Evolutionary conservation across 2,797 vertebrate genomes (phyloP), one percentile per base, ranked within the genome.

Genomic region (Bryconaethiops microstoma): DNA sequence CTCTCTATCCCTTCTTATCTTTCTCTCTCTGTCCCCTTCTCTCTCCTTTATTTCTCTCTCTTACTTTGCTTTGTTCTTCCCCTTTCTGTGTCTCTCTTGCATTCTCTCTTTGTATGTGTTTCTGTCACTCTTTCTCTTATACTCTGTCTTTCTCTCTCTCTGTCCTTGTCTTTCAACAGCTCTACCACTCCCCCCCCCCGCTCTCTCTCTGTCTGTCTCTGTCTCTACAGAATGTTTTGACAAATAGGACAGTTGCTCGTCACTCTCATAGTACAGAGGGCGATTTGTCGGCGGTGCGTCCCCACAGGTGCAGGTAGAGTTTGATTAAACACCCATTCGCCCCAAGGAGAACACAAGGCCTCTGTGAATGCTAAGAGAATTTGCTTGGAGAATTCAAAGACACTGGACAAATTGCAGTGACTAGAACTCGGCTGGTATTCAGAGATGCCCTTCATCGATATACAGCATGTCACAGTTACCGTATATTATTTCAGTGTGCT

Each of bases 301-400:
- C 80, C 45, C 52, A 64, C 55, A 35, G 60, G 23, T 67, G 60
- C 64, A 78, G 78, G 72, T 75, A 71, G 60, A 17, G 52, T 57
- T 81, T 83, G 75, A 86, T 86, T 83, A 81, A 85, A 81, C 50
- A 35, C 39, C 21, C 60, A 16, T 48, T 64, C 67, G 50, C 54
- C 62, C 76, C 62, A 29, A 35, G 60, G 79, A 57, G 77, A 79
- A 64, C 55, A 76, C 67, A 80, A 77, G 42, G 29, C 45, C 13
- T 68, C 40, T 70, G 19, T 81, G 82, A 79, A 82, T 71, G 73
- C 71, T 52, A 60, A 73, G 76, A 63, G 60, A 70, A 69, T 74
- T 42, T 82, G 65, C 39, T 39, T 54, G 59, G 35, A 75, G 50
- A 52, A 74, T 71, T 42, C 25, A 80, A 69, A 67, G 17, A 40